Conservation (phyloP, 1,140 invertebrate genomes). For the Phocides pigmalion region DNA sequence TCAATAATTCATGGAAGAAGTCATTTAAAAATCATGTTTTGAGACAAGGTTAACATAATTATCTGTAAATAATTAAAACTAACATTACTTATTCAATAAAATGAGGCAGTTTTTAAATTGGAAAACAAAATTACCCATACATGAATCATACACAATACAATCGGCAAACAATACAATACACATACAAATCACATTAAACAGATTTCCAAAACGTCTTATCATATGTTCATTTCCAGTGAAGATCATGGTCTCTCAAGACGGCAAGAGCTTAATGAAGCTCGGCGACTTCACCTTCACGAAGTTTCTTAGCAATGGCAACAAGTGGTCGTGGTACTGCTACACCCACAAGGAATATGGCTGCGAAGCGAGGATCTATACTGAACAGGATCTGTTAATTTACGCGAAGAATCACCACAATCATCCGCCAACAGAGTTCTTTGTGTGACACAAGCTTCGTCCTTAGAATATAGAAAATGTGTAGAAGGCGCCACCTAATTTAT, state of each 20-base stretch:
- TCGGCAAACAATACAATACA: no score
- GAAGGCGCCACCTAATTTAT: not conserved
- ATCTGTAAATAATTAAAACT: no score
- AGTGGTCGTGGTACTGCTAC: conserved; percentile 70
- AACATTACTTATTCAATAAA: no score
- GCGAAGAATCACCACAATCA: conserved; percentile 71
- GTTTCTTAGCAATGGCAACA: conserved; percentile 44
- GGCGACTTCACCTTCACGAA: conserved; percentile 74
- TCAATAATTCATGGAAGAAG: no score
- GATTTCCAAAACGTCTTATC: conserved; percentile 16
- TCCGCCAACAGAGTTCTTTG: conserved; percentile 74
- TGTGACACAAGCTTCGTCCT: conserved; percentile 50
- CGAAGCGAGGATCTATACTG: conserved; percentile 64
- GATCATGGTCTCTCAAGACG: conserved; percentile 71
- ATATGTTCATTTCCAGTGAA: conserved; percentile 61
- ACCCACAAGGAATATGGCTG: conserved; percentile 66
- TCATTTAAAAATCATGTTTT: no score
- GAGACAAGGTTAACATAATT: no score
- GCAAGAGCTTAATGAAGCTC: conserved; percentile 66
- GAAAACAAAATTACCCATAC: no score
- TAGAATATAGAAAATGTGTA: not conserved
- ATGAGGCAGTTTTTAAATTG: no score
- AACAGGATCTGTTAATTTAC: conserved; percentile 54
- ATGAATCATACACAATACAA: no score
- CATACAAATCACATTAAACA: no score